Base-by-base conservation (phyloP, 1,140 invertebrate species). In the Semibalanus balanoides region DNA sequence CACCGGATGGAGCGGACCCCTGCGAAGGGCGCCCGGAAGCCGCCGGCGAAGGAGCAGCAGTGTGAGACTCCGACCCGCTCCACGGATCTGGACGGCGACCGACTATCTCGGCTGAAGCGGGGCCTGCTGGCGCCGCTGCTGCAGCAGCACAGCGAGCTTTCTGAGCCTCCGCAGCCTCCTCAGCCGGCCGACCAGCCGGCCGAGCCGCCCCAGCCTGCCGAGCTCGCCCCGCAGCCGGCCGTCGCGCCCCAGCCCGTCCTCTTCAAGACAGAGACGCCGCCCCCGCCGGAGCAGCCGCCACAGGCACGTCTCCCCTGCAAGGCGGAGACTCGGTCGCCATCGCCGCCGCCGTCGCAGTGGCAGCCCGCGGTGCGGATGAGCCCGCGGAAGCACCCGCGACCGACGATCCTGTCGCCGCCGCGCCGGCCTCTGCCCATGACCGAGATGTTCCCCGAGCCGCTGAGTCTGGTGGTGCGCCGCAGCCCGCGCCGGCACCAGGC, bases 361-460 rank as follows among this genome's bases (percentile, higher is more conserved):
- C 51, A 7, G 51, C 51, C 35, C 35, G 35, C 35, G 35, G 35
- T 64, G 51, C 9, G 51, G 51, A 14, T 64, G 14, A 64, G 51
- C 51, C 51, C 51, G 22, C 51, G 51, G 7, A 64, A 64, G 22
- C 51, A 64, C 51, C 51, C 51, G 51, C 70, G 28, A 3, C 70
- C 70, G 25, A n/a, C 28, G 9, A 28, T 28, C 28, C n/a, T 29
- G 70, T 72, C 70, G 9, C 70, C 70, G 70, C 70, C 70, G 70
- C 29, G 28, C 3, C 70, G 28, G 70, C 70, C 70, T 3, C 11
- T 72, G 51, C 51, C 51, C 22, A 19, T 64, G 7, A 64, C 51
- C 7, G 51, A 64, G 51, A 64, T 64, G 51, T 64, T 64, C 51
- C 51, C 51, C 51, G 70, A 72, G 70, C 70, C 70, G 70, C n/a